Evolutionary conservation across 2,797 vertebrate genomes (phyloP).

Genomic region (Vultur gryphus): DNA sequence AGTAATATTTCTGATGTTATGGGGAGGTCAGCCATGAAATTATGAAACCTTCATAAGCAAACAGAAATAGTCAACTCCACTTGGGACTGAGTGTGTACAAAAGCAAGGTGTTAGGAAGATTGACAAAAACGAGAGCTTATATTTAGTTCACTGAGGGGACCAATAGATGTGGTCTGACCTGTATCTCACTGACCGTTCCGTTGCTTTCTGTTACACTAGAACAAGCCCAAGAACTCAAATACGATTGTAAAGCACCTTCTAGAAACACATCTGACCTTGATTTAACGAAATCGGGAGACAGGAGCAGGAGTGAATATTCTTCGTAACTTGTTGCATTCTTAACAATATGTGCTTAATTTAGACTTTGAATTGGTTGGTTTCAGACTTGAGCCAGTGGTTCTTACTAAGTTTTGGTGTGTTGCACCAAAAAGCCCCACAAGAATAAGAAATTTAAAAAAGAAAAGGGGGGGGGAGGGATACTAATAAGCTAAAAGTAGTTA

Average conservation of each 20-base stretch:
- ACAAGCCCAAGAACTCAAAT: background rate
- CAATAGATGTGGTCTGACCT: background rate
- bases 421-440: background rate
- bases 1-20: background rate
- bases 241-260: background rate
- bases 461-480: background rate
- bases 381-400: background rate
- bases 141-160: background rate
- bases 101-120: background rate
- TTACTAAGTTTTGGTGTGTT: background rate
- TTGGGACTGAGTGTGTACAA: background rate
- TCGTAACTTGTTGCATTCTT: background rate
- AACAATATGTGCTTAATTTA: background rate
- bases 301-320: background rate
- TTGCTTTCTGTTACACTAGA: background rate
- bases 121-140: background rate
- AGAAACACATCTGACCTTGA: background rate
- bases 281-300: background rate
- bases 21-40: background rate
- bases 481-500: background rate
- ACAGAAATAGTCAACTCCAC: background rate
- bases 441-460: background rate
- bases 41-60: background rate
- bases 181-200: background rate
- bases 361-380: background rate